phyloP scores from a whole-genome alignment of 2,888 invertebrate species.

The Cephus spinipes region DNA sequence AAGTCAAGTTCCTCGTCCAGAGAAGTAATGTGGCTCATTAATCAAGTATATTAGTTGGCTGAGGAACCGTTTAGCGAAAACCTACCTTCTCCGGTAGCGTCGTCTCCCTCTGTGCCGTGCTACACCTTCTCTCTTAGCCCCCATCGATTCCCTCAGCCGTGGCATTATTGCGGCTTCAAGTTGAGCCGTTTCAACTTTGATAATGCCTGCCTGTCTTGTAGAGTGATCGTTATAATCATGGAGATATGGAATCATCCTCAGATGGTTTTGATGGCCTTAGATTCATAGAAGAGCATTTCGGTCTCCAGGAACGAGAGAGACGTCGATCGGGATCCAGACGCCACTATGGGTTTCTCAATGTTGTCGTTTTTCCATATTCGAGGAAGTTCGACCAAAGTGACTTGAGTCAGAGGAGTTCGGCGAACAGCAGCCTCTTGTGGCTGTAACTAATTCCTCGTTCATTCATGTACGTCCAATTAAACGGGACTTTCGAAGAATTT shows the following conservation, averaged over 20 bases:
- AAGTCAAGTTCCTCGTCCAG: constrained; percentile 13
- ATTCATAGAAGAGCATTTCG: too few species aligned
- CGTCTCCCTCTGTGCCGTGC: too few species aligned
- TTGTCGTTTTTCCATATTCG: background rate
- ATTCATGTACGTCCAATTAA: constrained; percentile 48
- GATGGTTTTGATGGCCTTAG: too few species aligned
- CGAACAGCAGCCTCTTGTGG: constrained; percentile 21
- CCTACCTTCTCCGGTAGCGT: too few species aligned
- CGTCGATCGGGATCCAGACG: too few species aligned
- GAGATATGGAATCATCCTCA: too few species aligned
- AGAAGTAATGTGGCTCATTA: constrained; percentile 32
- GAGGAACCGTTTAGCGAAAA: constrained; percentile 14
- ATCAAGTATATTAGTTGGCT: constrained; percentile 30
- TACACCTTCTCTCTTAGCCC: too few species aligned
- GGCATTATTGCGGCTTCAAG: constrained; percentile 16
- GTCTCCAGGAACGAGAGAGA: too few species aligned
- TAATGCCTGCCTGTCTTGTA: constrained; percentile 17
- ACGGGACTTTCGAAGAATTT: constrained; percentile 59
- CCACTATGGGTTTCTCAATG: too few species aligned
- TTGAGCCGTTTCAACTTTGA: constrained; percentile 26
- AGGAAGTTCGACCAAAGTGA: background rate
- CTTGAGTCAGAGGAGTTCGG: background rate
- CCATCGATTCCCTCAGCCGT: background rate
- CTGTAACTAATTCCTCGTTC: constrained; percentile 48
- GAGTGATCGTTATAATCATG: background rate